Evolutionary conservation across 2,888 invertebrate species (phyloP), one percentile per base, ranked within the genome.

Genomic region (Rhingia campestris): DNA sequence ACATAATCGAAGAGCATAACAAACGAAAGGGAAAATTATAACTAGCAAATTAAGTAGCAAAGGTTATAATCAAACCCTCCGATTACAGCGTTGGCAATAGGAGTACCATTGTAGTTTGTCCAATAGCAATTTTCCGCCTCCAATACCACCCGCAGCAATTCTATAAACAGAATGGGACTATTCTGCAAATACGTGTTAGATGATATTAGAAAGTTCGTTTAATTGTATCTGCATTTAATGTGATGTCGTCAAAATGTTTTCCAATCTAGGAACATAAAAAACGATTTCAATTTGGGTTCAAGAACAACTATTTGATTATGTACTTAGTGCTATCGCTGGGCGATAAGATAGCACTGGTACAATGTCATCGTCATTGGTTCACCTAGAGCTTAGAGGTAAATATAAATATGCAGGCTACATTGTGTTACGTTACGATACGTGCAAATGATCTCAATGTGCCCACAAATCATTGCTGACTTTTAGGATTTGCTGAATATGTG

Each of bases 221-320:
- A n/a, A 14, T 35, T 22, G 35, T 63, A 33, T 22, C 12, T n/a
- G 6, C n/a, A 30, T 22, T 49, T 22, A 0, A 6, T n/a, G 4
- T 4, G 32, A 45, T 54, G 61, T 64, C 47, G 33, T 47, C 37
- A 56, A 54, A 45, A 41, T n/a, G 58, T 49, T 66, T 12, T 5
- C 58, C 45, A 58, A 74, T 58, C 49, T 63, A 6, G 12, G 22
- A 5, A 6, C 4, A 7, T 14, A 43, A 49, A 49, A 59, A 56
- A 58, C 49, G 9, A 66, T 69, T 56, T 32, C 51, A 54, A 49
- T 63, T 63, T 61, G 7, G 49, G 69, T 76, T 63, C 76, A 76
- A 76, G 76, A 41, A 54, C 76, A 69, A 6, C 32, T 30, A 49
- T 76, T 45, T 9, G 61, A 53, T 67, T 61, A 54, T 14, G 54